phyloP scores from a whole-genome alignment of 2,888 invertebrate genomes.

The Drosophila mimetica region DNA sequence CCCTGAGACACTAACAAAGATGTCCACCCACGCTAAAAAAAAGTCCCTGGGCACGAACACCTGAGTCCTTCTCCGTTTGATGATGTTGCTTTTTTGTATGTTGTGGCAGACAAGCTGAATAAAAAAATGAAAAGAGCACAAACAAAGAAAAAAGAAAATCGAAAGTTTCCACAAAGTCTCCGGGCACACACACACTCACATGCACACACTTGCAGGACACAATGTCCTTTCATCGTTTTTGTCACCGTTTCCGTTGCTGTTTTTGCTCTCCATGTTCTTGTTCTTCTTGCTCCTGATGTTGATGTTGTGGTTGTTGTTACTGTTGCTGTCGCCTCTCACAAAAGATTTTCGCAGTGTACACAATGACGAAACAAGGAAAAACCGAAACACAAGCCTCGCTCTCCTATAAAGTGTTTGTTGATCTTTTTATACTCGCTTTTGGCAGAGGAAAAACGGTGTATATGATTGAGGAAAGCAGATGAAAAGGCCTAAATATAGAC shows the following conservation, averaged over 20 bases:
- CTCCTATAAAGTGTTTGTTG: slow-evolving; percentile 42
- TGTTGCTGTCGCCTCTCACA: slow-evolving; percentile 34
- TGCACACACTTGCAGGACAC: slow-evolving; percentile 19
- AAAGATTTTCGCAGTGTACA: slow-evolving; percentile 46
- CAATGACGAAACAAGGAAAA: slow-evolving; percentile 30
- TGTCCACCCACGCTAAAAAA: slow-evolving; percentile 24
- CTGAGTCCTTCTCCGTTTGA: slow-evolving; percentile 43
- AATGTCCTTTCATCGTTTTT: slow-evolving; percentile 51
- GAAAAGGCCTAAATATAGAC: slow-evolving; percentile 26
- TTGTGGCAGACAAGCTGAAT: slow-evolving; percentile 23
- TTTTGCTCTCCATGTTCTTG: slow-evolving; percentile 35
- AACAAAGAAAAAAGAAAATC: slow-evolving; percentile 30
- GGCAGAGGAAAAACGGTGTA: slow-evolving; percentile 12
- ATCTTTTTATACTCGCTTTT: slow-evolving; percentile 39
- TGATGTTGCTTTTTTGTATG: slow-evolving; percentile 43
- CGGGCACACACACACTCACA: slow-evolving; percentile 18
- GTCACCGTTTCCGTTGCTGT: slow-evolving; percentile 60
- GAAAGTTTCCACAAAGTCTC: slow-evolving; percentile 44
- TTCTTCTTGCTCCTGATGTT: slow-evolving; percentile 32
- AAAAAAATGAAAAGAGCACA: slow-evolving; percentile 21
- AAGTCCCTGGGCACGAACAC: slow-evolving; percentile 13
- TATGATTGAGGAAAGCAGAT: slow-evolving; percentile 19
- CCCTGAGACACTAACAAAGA: slow-evolving; percentile 15
- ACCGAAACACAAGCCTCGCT: slow-evolving; percentile 22
- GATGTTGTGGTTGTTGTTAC: slow-evolving; percentile 35